Conservation (phyloP, 2,797 vertebrate species). For the Octomys mimax region DNA sequence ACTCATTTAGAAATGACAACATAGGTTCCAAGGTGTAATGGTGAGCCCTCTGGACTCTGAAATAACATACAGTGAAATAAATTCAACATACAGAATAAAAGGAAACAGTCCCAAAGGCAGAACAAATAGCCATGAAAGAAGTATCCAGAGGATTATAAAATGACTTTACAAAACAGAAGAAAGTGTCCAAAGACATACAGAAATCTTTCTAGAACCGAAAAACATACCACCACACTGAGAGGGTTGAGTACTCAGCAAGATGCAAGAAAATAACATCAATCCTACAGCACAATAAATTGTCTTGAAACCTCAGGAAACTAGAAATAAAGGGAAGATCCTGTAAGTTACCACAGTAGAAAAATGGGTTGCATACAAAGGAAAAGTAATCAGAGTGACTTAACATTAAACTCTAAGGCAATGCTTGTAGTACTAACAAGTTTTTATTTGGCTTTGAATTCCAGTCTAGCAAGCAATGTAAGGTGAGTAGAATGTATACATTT, state of each 20-base stretch:
- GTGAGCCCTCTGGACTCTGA: not conserved
- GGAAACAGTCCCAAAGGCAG: not conserved
- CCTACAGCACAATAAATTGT: slow-evolving; percentile 6
- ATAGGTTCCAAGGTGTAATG: too few relatives aligned
- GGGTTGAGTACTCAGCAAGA: not conserved
- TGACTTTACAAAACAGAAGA: not conserved
- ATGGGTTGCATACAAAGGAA: not conserved
- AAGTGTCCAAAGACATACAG: slow-evolving; percentile 16
- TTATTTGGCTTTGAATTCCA: slow-evolving; percentile 35
- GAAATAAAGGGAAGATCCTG: slow-evolving; percentile 23
- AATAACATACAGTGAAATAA: not conserved
- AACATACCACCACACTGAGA: not conserved
- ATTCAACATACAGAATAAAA: not conserved
- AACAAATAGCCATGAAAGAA: not conserved
- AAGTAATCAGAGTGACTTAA: slow-evolving; percentile 10
- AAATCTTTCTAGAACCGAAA: not conserved
- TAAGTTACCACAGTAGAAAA: slow-evolving; percentile 15
- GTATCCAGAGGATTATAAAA: not conserved
- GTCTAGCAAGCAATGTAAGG: slow-evolving; percentile 5
- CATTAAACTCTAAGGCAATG: slow-evolving; percentile 29
- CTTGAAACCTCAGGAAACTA: slow-evolving; percentile 53
- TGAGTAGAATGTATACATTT: not conserved
- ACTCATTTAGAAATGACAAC: not conserved
- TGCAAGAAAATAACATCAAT: slow-evolving; percentile 4
- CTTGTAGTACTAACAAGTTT: not conserved